Evolutionary conservation across 2,888 invertebrate species (phyloP).

Genomic region (Ennomos erosarius): DNA sequence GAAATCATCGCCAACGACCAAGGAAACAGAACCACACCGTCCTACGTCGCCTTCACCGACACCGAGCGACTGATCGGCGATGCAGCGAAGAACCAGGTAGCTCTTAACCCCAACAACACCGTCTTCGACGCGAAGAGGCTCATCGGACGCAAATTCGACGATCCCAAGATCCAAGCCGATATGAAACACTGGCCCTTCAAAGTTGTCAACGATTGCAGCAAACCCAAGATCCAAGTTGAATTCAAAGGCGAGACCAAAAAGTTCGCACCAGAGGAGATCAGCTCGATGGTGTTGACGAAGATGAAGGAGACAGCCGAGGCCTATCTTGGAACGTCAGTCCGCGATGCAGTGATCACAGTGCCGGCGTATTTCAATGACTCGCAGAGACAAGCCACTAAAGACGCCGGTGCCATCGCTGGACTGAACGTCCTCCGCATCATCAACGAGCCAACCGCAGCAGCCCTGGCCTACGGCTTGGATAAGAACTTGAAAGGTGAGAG

Average conservation of each 20-base stretch:
- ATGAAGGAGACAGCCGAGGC: constrained; percentile 92
- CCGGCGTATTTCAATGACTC: constrained; percentile 93
- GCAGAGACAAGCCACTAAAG: constrained; percentile 92
- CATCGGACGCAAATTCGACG: constrained; percentile 91
- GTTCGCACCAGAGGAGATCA: constrained; percentile 89
- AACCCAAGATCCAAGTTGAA: constrained; percentile 88
- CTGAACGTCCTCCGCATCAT: constrained; percentile 7
- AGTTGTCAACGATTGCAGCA: constrained; percentile 87
- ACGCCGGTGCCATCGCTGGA: constrained; percentile 87
- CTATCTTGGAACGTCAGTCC: constrained; percentile 87
- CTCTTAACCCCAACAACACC: constrained; percentile 90
- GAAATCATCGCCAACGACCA: constrained; percentile 89
- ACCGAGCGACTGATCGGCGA: constrained; percentile 89
- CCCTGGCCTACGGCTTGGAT: constrained; percentile 4
- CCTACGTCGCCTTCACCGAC: constrained; percentile 90
- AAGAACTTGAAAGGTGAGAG: constrained; percentile 6
- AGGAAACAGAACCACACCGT: constrained; percentile 90
- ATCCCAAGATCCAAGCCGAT: constrained; percentile 90
- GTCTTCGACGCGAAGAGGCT: constrained; percentile 91
- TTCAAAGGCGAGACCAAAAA: constrained; percentile 87
- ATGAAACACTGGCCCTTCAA: constrained; percentile 94
- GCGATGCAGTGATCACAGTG: constrained; percentile 91
- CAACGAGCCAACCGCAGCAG: constrained; percentile 7
- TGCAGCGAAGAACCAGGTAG: constrained; percentile 89
- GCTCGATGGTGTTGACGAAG: constrained; percentile 91